phyloP scores from a whole-genome alignment of 2,888 invertebrate species.

The Ashinkailepas kermadecensis region DNA sequence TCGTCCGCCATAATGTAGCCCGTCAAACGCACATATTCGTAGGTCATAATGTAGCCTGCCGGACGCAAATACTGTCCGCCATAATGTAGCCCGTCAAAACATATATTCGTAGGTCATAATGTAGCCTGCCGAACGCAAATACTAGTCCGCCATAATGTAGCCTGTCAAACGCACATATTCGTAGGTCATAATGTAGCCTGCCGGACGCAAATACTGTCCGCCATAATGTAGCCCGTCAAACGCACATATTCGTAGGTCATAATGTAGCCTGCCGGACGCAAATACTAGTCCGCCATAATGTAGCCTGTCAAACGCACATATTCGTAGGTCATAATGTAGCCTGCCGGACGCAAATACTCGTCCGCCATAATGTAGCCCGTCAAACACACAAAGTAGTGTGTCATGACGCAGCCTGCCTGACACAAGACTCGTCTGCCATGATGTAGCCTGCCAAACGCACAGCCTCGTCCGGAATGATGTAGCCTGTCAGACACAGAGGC shows the following conservation, averaged over 20 bases:
- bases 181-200: too few relatives aligned
- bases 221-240: too few relatives aligned
- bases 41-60: too few relatives aligned
- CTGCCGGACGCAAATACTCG: slow-evolving; percentile 48
- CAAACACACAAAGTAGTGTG: slow-evolving; percentile 54
- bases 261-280: slow-evolving; percentile 49
- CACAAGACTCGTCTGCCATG: too few relatives aligned
- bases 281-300: slow-evolving; percentile 70
- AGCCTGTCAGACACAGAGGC: slow-evolving; percentile 39
- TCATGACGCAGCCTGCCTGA: slow-evolving; percentile 60
- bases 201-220: too few relatives aligned
- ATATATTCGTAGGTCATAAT: slow-evolving; percentile 70
- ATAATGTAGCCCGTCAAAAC: slow-evolving; percentile 55
- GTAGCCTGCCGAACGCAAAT: slow-evolving; percentile 44
- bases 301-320: slow-evolving; percentile 44
- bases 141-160: too few relatives aligned
- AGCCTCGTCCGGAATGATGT: too few relatives aligned
- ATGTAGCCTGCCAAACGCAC: too few relatives aligned
- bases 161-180: too few relatives aligned
- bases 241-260: slow-evolving; percentile 83
- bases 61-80: slow-evolving; percentile 55
- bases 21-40: too few relatives aligned
- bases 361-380: slow-evolving; percentile 70
- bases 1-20: too few relatives aligned
- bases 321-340: slow-evolving; percentile 76